Evolutionary conservation across 2,888 invertebrate species (phyloP).

Genomic region (Anaspis maculata): DNA sequence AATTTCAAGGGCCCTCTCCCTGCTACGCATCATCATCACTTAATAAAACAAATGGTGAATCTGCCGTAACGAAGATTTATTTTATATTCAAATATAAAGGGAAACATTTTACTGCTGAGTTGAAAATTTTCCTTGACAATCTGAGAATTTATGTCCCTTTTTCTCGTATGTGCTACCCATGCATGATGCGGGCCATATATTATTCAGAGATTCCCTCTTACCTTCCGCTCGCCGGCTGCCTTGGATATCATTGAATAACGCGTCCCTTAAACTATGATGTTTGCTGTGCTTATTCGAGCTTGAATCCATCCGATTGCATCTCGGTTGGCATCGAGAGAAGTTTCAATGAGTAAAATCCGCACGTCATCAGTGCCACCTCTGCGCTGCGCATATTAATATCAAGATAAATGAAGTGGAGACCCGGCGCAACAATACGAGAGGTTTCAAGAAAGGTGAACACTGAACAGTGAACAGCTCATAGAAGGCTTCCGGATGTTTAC

Average conservation of each 20-base stretch:
- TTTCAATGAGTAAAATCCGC: too few relatives aligned
- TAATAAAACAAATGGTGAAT: conserved; percentile 21
- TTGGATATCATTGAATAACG: conserved; percentile 26
- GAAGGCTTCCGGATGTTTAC: too few relatives aligned
- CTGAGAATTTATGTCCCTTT: conserved; percentile 34
- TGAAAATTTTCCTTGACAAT: conserved; percentile 37
- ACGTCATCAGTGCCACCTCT: too few relatives aligned
- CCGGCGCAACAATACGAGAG: too few relatives aligned
- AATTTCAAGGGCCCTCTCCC: too few relatives aligned
- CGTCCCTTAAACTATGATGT: conserved; percentile 3
- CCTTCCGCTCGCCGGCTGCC: conserved; percentile 25
- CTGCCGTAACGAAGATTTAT: conserved; percentile 25
- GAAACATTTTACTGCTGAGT: conserved; percentile 31
- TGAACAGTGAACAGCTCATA: too few relatives aligned
- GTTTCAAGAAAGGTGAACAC: too few relatives aligned
- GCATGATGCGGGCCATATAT: conserved; percentile 32
- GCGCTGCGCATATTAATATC: too few relatives aligned
- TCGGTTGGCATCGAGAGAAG: too few relatives aligned
- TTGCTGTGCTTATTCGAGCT: conserved; percentile 6
- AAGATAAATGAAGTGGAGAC: too few relatives aligned
- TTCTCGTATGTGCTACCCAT: conserved; percentile 29
- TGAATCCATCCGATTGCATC: too few relatives aligned
- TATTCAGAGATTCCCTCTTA: conserved; percentile 33
- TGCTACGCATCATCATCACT: too few relatives aligned
- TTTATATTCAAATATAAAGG: conserved; percentile 26